Conservation (phyloP, 2,113 vertebrate species). For the Nothobranchius furzeri region DNA sequence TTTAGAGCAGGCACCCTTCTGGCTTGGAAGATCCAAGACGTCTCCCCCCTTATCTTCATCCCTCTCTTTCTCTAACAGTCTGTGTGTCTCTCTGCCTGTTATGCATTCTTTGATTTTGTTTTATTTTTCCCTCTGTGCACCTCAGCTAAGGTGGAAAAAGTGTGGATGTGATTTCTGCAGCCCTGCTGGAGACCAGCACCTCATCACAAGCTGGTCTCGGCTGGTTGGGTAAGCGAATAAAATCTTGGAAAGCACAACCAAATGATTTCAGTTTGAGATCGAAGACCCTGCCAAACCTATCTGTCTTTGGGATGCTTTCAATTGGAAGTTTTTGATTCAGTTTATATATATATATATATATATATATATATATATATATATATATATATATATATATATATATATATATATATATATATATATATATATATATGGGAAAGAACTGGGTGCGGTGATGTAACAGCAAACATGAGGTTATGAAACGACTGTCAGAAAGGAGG, state of each 20-base stretch:
- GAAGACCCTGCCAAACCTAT: conserved; percentile 49
- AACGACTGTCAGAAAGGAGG: conserved; percentile 8
- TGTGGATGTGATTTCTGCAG: conserved; percentile 70
- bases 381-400: conserved; percentile 37
- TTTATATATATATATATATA: conserved; percentile 29
- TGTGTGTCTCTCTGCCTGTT: conserved; percentile 37
- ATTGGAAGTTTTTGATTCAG: conserved; percentile 61
- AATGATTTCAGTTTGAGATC: conserved; percentile 62
- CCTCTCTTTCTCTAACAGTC: conserved; percentile 27
- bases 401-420: conserved; percentile 37
- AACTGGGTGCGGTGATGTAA: conserved; percentile 2
- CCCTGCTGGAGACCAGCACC: conserved; percentile 70
- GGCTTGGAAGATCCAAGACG: conserved; percentile 49
- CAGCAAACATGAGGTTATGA: conserved; percentile 23
- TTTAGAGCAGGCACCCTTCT: conserved; percentile 59
- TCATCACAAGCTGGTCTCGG: conserved; percentile 71
- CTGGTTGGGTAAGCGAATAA: conserved; percentile 69
- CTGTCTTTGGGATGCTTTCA: conserved; percentile 50
- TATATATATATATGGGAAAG: conserved; percentile 13
- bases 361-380: conserved; percentile 37
- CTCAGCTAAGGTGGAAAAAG: conserved; percentile 63
- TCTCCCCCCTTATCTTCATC: conserved; percentile 43
- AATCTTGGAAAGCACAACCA: conserved; percentile 55
- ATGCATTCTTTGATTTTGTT: conserved; percentile 33
- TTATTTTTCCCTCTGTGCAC: conserved; percentile 32